Conservation (phyloP, 2,797 vertebrate species). For the Antennarius maculatus region DNA sequence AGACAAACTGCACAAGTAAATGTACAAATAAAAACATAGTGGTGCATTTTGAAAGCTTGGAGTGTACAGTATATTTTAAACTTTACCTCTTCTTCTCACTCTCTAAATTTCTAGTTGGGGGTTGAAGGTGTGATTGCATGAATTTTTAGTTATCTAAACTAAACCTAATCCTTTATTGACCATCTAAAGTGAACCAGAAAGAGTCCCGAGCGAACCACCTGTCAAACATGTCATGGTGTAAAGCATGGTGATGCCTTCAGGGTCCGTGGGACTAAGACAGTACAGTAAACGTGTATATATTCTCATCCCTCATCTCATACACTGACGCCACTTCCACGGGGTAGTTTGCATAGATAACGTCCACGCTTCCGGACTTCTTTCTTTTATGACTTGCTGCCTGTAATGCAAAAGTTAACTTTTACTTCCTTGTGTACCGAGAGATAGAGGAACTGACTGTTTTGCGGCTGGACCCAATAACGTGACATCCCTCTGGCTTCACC, state of each 20-base stretch:
- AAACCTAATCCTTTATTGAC: neutral
- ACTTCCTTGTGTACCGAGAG: conserved; percentile 81
- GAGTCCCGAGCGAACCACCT: neutral
- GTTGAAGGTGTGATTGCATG: neutral
- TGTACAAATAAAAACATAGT: too few relatives aligned
- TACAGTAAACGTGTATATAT: too few relatives aligned
- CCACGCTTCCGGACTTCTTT: conserved; percentile 73
- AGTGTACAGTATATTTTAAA: too few relatives aligned
- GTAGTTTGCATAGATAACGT: conserved; percentile 83
- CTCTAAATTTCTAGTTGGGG: neutral
- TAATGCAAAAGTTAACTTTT: conserved; percentile 75
- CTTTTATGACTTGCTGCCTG: conserved; percentile 59
- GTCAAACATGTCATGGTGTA: neutral
- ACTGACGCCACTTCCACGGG: conserved; percentile 19
- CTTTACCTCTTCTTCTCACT: too few relatives aligned
- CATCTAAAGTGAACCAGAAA: neutral
- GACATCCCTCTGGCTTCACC: conserved; percentile 41
- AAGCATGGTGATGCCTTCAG: too few relatives aligned
- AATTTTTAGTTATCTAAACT: too few relatives aligned
- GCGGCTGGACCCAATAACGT: conserved; percentile 50
- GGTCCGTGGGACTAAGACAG: too few relatives aligned
- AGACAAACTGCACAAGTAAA: too few relatives aligned
- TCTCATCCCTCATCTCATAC: too few relatives aligned
- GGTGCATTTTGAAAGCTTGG: too few relatives aligned
- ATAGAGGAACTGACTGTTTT: conserved; percentile 85